Evolutionary conservation across 35 echinoderm and acorn worm species (phyloP), one percentile per base, ranked within the genome.

Genomic region (Acanthaster planci): DNA sequence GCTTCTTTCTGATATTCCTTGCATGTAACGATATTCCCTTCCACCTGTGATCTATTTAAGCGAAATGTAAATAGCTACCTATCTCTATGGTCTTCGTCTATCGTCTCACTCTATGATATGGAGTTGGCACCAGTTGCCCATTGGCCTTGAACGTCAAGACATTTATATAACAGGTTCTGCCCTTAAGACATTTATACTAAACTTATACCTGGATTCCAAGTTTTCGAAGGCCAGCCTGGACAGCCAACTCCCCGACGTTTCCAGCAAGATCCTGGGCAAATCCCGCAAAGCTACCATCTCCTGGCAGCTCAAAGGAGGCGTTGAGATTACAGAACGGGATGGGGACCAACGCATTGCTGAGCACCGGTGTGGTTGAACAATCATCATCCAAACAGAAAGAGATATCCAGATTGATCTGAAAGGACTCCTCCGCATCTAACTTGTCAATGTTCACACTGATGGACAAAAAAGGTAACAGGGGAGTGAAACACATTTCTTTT

Each of bases 251-350:
- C 16, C 52, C 81, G 23, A 64, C 30, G 53, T 83, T 83, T 4
- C 29, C 38, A 12, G 27, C 55, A 0, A 83, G 52, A 21, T 57
- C 14, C 38, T 8, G 35, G 2, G 81, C 81, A n/a, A 83, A 22
- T 17, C 14, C 81, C 0, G 52, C 38, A 60, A 83, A 37, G 56
- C 81, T 83, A 9, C 30, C 81, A 32, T 58, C 54, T 2, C 81
- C 81, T 34, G 56, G 54, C n/a, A 58, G 27, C 26, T 53, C 27
- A 53, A 83, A 57, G 36, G 51, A 38, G 2, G 56, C 14, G 38
- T 83, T 83, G 34, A 35, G 32, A 21, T 83, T 83, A 83, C 81
- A 83, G 32, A 83, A 59, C 35, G 81, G 81, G 15, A 83, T 83
- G 7, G 81, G 81, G 32, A 83, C 56, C 21, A 53, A 56, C 2